Conservation (phyloP, 2,888 invertebrate species). For the Pollenia angustigena region DNA sequence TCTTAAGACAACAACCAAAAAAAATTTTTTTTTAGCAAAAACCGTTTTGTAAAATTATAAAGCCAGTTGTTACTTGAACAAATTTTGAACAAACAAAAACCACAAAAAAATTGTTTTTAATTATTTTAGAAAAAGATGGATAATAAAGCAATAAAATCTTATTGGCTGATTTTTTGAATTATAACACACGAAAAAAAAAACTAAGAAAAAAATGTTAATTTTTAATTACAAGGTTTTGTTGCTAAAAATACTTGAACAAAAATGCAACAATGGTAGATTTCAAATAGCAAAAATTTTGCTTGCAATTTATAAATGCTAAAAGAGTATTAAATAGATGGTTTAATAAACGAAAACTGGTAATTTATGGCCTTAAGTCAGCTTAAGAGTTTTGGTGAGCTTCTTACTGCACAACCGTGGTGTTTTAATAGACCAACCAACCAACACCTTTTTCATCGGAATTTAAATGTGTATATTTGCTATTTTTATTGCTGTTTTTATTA, state of each 20-base stretch:
- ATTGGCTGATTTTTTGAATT: conserved; percentile 60
- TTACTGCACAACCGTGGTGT: conserved; percentile 15
- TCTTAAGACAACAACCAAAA: not conserved
- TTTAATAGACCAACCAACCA: conserved; percentile 32
- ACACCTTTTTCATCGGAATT: conserved; percentile 6
- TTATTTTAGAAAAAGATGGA: conserved; percentile 66
- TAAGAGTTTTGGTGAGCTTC: conserved; percentile 14
- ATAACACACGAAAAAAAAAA: conserved; percentile 6
- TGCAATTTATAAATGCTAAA: conserved; percentile 30
- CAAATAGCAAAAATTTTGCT: conserved; percentile 30
- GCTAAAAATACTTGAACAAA: conserved; percentile 11
- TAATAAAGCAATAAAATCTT: conserved; percentile 69
- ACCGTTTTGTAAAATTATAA: conserved; percentile 48
- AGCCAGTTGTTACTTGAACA: conserved; percentile 53
- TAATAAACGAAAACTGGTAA: conserved; percentile 59
- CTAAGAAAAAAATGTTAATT: not conserved
- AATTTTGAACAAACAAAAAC: not conserved
- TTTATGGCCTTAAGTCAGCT: conserved; percentile 57
- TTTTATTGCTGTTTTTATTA: not conserved
- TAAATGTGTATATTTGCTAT: not conserved
- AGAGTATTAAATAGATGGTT: conserved; percentile 56
- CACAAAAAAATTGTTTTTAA: conserved; percentile 5
- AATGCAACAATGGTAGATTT: conserved; percentile 64
- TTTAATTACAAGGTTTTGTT: conserved; percentile 38
- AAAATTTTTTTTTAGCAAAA: not conserved